These are phyloP conservation scores for Falco naumanni DNA, from an alignment of 2,797 vertebrate genomes.

Conservation along the genomic window DNA sequence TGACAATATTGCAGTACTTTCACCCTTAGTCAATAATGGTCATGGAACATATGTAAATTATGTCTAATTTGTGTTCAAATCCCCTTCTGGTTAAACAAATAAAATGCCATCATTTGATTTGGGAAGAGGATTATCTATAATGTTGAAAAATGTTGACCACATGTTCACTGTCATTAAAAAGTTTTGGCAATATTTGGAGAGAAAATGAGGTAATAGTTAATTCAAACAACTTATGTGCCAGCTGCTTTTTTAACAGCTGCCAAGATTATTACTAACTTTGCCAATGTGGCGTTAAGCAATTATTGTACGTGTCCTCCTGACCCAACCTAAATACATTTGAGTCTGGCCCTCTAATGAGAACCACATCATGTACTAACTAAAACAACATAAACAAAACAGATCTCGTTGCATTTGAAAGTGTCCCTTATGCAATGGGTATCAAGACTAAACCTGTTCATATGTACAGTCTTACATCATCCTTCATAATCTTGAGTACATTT, in stretches of 20 bases:
- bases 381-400: constrained; percentile 1
- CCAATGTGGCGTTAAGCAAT: constrained; percentile 66
- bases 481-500: neutral
- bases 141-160: constrained; percentile 43
- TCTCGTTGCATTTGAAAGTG: neutral
- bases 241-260: constrained; percentile 66
- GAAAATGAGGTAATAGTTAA: constrained; percentile 74
- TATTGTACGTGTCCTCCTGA: constrained; percentile 45
- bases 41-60: neutral
- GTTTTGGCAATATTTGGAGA: constrained; percentile 64
- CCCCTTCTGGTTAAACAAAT: neutral
- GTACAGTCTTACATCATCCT: neutral
- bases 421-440: neutral
- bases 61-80: neutral
- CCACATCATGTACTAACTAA: neutral
- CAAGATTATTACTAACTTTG: constrained; percentile 32
- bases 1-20: neutral
- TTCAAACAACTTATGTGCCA: constrained; percentile 54
- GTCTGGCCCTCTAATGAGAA: constrained; percentile 29
- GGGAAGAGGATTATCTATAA: constrained; percentile 54
- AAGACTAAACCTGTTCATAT: neutral
- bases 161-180: constrained; percentile 57
- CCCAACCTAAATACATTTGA: neutral
- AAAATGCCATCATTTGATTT: constrained; percentile 35
- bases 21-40: neutral